Base-by-base conservation (phyloP, 2,113 vertebrate genomes). In the Cottus gobio region DNA sequence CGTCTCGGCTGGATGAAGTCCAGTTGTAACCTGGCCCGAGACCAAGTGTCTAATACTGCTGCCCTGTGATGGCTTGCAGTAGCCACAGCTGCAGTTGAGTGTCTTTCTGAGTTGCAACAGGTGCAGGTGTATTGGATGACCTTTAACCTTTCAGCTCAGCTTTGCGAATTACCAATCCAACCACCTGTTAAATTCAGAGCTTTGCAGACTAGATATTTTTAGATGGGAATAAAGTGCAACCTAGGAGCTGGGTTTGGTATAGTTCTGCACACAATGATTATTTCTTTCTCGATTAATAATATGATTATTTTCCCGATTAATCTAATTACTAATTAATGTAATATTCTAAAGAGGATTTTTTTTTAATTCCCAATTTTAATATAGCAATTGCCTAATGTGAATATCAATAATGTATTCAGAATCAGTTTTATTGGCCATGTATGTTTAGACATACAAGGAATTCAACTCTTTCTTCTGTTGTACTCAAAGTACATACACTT, bases 71-170 rank as follows among this genome's bases (percentile, higher is more conserved):
- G 61, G 66, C 20, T 57, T 61, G 75, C 44, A 69, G 67, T n/a
- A 11, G 76, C 12, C n/a, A 69, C 87, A 91, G 90, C 91, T 91
- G 91, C 72, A 86, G 67, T 46, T 42, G 10, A 77, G 46, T 28
- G 39, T 90, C 80, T 87, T 75, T 87, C 76, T 62, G 63, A 71
- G 42, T 13, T 67, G 69, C 22, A 62, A 88, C 85, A 89, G 90
- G 84, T 90, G 90, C 83, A 89, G 77, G 74, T 84, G 76, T 76
- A 76, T 67, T 77, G 36, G 48, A 30, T 72, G 82, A 87, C 85
- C 84, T 83, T 80, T 72, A 80, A 87, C 84, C 84, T 83, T 80
- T 90, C 56, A 85, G 72, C 63, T 75, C 57, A 69, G 62, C 56
- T 52, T 77, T 13, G 31, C 3, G 18, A 81, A 39, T 58, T 56